Conservation (phyloP, 2,888 invertebrate genomes). For the Ochropleura leucogaster region DNA sequence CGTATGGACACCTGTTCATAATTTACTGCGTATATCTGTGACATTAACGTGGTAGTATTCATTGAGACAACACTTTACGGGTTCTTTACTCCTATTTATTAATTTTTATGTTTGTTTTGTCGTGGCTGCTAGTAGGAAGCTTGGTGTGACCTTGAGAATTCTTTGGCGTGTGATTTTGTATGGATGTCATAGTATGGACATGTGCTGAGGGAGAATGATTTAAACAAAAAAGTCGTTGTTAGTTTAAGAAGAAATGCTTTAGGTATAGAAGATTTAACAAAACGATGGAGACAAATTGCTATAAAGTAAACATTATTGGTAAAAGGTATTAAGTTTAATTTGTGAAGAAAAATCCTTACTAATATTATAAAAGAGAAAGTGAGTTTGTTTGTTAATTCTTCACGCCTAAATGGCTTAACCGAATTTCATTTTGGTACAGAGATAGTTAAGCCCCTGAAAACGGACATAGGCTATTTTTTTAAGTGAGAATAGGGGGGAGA, state of each 20-base stretch:
- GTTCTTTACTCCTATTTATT: slow-evolving; percentile 40
- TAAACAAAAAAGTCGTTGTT: background rate
- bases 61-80: slow-evolving; percentile 49
- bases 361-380: too few relatives aligned
- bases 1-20: slow-evolving; percentile 37
- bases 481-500: too few relatives aligned
- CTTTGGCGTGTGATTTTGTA: background rate
- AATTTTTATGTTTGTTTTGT: slow-evolving; percentile 27
- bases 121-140: slow-evolving; percentile 4
- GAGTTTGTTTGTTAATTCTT: too few relatives aligned
- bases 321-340: too few relatives aligned
- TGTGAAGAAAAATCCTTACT: too few relatives aligned
- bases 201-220: background rate
- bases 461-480: too few relatives aligned
- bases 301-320: too few relatives aligned
- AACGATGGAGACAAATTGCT: too few relatives aligned
- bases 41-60: slow-evolving; percentile 45
- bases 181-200: background rate
- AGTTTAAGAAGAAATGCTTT: background rate
- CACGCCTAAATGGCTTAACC: too few relatives aligned
- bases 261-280: background rate
- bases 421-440: too few relatives aligned
- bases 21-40: slow-evolving; percentile 51
- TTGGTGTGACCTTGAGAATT: slow-evolving; percentile 27
- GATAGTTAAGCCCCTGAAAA: too few relatives aligned